Evolutionary conservation across 2,888 invertebrate genomes (phyloP).

Genomic region (Lasioglossum villosulum): DNA sequence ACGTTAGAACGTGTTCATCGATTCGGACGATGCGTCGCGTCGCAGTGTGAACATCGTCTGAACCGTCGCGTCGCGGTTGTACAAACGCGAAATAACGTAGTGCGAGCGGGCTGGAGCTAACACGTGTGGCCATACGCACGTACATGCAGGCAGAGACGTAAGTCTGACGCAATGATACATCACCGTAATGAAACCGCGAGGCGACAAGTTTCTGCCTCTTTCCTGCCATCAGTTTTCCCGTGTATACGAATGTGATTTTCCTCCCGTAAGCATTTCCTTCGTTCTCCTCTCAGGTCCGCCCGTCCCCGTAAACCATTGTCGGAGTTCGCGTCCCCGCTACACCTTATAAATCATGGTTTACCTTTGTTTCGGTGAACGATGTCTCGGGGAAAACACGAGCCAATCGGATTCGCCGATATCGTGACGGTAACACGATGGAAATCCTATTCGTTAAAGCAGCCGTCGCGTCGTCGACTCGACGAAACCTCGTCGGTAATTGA

Average conservation of each 20-base stretch:
- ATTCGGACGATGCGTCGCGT: background rate
- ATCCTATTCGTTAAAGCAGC: constrained; percentile 52
- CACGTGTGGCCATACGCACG: constrained; percentile 17
- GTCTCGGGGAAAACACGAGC: constrained; percentile 54
- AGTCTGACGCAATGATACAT: constrained; percentile 79
- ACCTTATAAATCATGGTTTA: constrained; percentile 78
- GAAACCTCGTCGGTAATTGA: constrained; percentile 63
- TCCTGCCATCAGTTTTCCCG: constrained; percentile 14
- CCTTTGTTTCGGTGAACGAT: constrained; percentile 66
- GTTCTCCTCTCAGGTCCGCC: background rate
- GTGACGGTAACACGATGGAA: constrained; percentile 43
- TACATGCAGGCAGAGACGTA: constrained; percentile 35
- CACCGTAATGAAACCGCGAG: constrained; percentile 77
- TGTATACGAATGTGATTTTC: constrained; percentile 40
- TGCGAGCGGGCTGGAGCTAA: constrained; percentile 10
- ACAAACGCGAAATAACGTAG: constrained; percentile 75
- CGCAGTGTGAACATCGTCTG: background rate
- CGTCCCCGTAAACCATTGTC: constrained; percentile 50
- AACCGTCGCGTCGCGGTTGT: constrained; percentile 40
- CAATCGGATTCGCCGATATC: constrained; percentile 64
- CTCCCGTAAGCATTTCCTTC: constrained; percentile 34
- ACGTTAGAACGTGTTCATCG: background rate
- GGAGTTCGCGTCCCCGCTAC: constrained; percentile 65
- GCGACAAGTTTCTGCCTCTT: constrained; percentile 60
- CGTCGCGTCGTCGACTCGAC: constrained; percentile 28